Percentiles rank a stretch among this genome's conserved stretches.
Conservation (phyloP, 2,888 invertebrate species). For the Stomorhina lunata region DNA sequence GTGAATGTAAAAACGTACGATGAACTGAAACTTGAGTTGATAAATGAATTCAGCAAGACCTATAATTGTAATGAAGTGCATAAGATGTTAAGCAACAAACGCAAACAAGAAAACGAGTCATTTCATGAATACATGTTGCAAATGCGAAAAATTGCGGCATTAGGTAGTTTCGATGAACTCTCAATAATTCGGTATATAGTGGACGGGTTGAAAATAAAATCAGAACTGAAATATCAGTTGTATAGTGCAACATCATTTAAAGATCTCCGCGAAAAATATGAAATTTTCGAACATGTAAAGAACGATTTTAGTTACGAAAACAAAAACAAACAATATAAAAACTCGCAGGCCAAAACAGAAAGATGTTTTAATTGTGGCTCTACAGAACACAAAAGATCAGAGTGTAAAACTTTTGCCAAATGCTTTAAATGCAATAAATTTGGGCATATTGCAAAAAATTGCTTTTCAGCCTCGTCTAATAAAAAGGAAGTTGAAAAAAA, state of each 20-base stretch:
- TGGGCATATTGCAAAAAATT: neutral
- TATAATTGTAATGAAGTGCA: conserved; percentile 23
- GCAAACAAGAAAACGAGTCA: neutral
- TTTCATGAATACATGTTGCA: conserved; percentile 16
- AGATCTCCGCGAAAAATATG: conserved; percentile 13
- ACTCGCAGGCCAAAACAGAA: neutral
- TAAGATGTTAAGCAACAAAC: neutral
- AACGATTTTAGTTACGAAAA: neutral
- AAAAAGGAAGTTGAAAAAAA: neutral
- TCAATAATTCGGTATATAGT: conserved; percentile 17
- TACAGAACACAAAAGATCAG: conserved; percentile 4
- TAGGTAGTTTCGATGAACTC: conserved; percentile 3
- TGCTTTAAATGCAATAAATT: conserved; percentile 7
- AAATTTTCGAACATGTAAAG: conserved; percentile 17
- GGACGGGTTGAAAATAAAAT: neutral
- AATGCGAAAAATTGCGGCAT: conserved; percentile 2
- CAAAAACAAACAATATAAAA: conserved; percentile 13
- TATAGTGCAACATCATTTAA: conserved; percentile 30
- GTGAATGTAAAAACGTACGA: neutral
- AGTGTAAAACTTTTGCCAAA: conserved; percentile 15
- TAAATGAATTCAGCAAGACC: conserved; percentile 1
- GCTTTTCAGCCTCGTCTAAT: neutral
- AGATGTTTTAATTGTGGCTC: conserved; percentile 38
- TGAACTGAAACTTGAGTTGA: conserved; percentile 5
- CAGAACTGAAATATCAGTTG: conserved; percentile 16